Evolutionary conservation across 1,140 invertebrate species (phyloP), one percentile per base, ranked within the genome.

Genomic region (Teleogryllus occipitalis): DNA sequence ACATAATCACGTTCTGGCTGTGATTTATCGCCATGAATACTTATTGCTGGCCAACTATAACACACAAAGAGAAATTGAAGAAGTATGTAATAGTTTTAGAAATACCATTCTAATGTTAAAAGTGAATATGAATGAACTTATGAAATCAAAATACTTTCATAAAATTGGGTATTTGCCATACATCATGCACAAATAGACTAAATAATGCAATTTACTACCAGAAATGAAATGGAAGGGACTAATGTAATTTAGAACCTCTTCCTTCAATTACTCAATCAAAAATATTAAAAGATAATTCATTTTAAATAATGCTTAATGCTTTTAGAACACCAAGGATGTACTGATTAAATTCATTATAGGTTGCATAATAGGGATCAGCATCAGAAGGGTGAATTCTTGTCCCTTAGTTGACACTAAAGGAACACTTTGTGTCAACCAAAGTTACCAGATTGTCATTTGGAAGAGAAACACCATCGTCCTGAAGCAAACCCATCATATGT

Each of bases 1-100:
- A 98, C 96, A 91, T 96, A 96, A 89, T 99, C 97, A 86, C 98
- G 89, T 87, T 99, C 97, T 85, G 94, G 94, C 86, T 99, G 98
- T 76, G 95, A 96, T 88, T 99, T 99, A 85, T 99, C 97, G 80
- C 97, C 97, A 85, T 99, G 97, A 91, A 99, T 99, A 86, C 95
- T 93, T 83, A 97, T 92, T 77, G 96, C 93, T 82, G 94, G 91
- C 95, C 95, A 96, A 0, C 89, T 90, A 81, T 54, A 86, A 84
- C 78, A 81, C 1, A 80, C 15, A 18, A 15, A 75, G 4, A 8
- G 10, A 65, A 65, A 65, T 65, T 65, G 27, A 39, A 39, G 27
- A 39, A 39, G 27, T 5, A 39, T 39, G 27, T 39, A 39, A 39
- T 39, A 39, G 27, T 39, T 39, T 39, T 39, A 39, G 27, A 39